These are phyloP conservation scores for Camelus bactrianus DNA, from an alignment of 2,113 vertebrate species.

Conservation along the genomic window DNA sequence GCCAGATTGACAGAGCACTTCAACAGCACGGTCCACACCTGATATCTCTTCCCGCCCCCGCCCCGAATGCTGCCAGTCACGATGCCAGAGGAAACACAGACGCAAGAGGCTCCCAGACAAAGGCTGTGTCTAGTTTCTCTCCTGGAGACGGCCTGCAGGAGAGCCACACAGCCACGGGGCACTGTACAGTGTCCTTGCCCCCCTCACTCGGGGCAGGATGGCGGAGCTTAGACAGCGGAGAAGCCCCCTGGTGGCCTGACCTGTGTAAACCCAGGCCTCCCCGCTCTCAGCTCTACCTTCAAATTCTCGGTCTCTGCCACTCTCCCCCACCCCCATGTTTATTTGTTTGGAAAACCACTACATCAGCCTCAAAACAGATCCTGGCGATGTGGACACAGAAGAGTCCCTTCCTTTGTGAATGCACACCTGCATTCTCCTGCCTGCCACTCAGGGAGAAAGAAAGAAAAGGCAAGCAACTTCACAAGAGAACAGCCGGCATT, in stretches of 20 bases:
- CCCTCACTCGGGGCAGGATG: neutral
- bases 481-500: neutral
- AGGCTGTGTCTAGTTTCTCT: neutral
- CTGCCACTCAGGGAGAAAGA: neutral
- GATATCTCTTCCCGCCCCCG: neutral
- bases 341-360: neutral
- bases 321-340: neutral
- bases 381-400: neutral
- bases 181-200: no score
- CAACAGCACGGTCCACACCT: neutral
- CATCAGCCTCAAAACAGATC: neutral
- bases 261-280: no score
- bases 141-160: neutral
- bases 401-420: neutral
- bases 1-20: neutral
- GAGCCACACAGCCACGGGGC: accelerated
- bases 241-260: neutral
- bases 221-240: accelerated
- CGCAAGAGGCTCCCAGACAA: neutral
- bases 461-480: neutral
- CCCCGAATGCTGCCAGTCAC: neutral
- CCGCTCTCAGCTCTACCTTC: neutral
- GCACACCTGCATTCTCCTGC: accelerated
- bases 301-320: neutral
- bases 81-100: neutral